Conservation (phyloP, 1,140 invertebrate genomes). For the Bombyx mori region DNA sequence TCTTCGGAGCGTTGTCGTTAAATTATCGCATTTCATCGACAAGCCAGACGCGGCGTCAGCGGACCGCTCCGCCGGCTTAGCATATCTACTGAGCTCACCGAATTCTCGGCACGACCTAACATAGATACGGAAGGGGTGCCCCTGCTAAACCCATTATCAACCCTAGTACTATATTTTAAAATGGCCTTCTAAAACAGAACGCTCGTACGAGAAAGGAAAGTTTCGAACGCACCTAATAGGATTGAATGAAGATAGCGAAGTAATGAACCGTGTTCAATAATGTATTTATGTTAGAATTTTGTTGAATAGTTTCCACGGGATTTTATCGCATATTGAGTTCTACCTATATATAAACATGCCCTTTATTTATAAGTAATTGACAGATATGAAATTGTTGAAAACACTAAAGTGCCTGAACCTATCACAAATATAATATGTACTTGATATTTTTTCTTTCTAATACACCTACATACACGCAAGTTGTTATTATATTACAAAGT, state of each 20-base stretch:
- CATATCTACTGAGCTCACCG: constrained; percentile 52
- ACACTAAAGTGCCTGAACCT: too few species aligned
- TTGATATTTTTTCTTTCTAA: too few species aligned
- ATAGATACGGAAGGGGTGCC: constrained; percentile 36
- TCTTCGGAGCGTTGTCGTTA: constrained; percentile 42
- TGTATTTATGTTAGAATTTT: constrained; percentile 52
- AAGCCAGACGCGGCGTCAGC: constrained; percentile 60
- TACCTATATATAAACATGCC: too few species aligned
- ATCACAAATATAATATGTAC: too few species aligned
- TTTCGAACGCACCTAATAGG: constrained; percentile 60
- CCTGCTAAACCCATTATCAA: constrained; percentile 59
- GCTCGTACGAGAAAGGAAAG: constrained; percentile 35
- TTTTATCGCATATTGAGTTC: too few species aligned
- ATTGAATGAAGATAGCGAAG: constrained; percentile 64
- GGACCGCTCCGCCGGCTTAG: constrained; percentile 38
- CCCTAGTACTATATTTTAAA: constrained; percentile 64
- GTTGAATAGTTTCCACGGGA: too few species aligned
- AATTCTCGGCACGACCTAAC: constrained; percentile 38
- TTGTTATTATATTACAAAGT: too few species aligned
- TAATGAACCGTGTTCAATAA: constrained; percentile 66
- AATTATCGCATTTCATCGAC: constrained; percentile 52
- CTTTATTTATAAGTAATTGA: too few species aligned
- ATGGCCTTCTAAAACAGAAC: constrained; percentile 55
- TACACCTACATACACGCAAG: too few species aligned
- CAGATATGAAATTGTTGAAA: too few species aligned